Percentiles rank a stretch among this genome's conserved stretches.
These are phyloP conservation scores for Latrodectus elegans DNA, from an alignment of 2,888 invertebrate genomes.

Conservation along the genomic window DNA sequence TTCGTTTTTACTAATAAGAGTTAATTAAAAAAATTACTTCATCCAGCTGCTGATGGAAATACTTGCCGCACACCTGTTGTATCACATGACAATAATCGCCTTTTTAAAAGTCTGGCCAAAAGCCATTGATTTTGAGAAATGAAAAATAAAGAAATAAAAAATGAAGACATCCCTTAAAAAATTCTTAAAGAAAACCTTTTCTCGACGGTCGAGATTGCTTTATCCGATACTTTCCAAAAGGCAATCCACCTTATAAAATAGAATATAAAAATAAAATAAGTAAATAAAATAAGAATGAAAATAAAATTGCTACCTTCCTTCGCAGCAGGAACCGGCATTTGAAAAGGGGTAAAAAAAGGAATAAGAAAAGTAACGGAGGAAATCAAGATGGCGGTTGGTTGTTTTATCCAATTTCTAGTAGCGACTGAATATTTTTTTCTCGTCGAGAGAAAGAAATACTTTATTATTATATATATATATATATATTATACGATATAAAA, in stretches of 20 bases:
- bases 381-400: slow-evolving; percentile 48
- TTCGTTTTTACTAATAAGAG: no score
- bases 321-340: slow-evolving; percentile 22
- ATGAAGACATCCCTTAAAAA: not conserved
- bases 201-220: slow-evolving; percentile 49
- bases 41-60: not conserved
- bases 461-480: not conserved
- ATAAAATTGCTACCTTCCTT: slow-evolving; percentile 51
- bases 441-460: no score
- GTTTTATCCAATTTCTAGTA: slow-evolving; percentile 52
- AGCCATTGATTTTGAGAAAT: slow-evolving; percentile 12
- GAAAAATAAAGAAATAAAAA: not conserved
- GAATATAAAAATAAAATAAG: slow-evolving; percentile 9
- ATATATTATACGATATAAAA: not conserved
- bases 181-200: slow-evolving; percentile 1
- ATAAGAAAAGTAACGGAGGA: not conserved
- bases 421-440: slow-evolving; percentile 20
- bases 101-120: slow-evolving; percentile 4
- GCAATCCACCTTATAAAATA: slow-evolving; percentile 44
- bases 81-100: slow-evolving; percentile 20
- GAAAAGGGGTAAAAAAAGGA: slow-evolving; percentile 3
- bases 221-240: slow-evolving; percentile 57
- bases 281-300: slow-evolving; percentile 13
- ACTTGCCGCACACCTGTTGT: slow-evolving; percentile 18
- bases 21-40: no score